Evolutionary conservation across 2,113 vertebrate genomes (phyloP), one percentile per base, ranked within the genome.

Genomic region (Platycercus adscitus): DNA sequence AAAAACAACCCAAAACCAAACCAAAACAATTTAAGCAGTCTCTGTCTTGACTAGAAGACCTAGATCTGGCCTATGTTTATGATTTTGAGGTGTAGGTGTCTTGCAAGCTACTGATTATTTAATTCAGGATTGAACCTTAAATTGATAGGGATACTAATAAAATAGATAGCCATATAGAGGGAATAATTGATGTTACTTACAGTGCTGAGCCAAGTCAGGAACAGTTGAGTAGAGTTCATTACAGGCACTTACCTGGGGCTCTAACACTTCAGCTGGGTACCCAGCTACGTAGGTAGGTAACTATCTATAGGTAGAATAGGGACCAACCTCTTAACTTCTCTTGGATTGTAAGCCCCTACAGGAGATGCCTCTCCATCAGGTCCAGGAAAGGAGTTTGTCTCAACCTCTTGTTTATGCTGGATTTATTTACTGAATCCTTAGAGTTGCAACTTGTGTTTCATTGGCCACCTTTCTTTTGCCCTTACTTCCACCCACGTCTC

Each of bases 401-500:
- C 23, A 77, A 5, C 5, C 24, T 39, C 3, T 55, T 6, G 31
- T 55, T 46, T n/a, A 46, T 11, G 18, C 43, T 37, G 19, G 6
- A 15, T 39, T 0, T 13, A 18, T 39, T 65, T 86, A 47, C 24
- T 25, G 23, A 56, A 56, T 47, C 46, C 41, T 91, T 70, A 23
- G 26, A 58, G 20, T 9, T 70, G 31, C 17, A 17, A 2, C 2
- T 26, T 82, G 33, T 35, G 29, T 72, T 88, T 52, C 49, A 13
- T 5, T 53, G 58, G 6, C 26, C 49, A 10, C 18, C 3, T 55
- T 84, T 73, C 50, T 70, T 65, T 81, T 61, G 46, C 28, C 19
- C 23, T n/a, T 81, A 3, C 29, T 53, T 29, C 8, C 3, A 15
- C 19, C 1, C 2, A 9, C 8, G 33, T 2, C 16, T 4, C 17